These are phyloP conservation scores for Rousettus madagascariensis DNA, from an alignment of 2,797 vertebrate species.

Conservation along the genomic window DNA sequence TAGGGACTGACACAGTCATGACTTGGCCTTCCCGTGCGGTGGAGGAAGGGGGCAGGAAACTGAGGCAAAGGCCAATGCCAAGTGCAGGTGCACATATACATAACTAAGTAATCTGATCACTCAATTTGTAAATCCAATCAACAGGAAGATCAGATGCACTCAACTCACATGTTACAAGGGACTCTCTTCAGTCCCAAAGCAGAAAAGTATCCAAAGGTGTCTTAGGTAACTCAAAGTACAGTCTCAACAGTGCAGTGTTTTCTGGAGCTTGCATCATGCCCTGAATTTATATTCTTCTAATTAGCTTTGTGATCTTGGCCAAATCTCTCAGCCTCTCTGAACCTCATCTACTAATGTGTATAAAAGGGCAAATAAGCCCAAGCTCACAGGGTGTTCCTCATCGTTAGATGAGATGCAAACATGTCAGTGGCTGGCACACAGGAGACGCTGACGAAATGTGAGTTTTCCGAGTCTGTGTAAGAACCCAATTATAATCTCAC, in stretches of 20 bases:
- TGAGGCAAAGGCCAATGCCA: neutral
- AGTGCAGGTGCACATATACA: neutral
- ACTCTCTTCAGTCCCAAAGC: neutral
- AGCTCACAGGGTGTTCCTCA: neutral
- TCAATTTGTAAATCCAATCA: neutral
- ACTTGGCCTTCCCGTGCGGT: neutral
- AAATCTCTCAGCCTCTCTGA: neutral
- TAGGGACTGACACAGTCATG: neutral
- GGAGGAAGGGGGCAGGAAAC: constrained; percentile 3
- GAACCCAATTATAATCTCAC: neutral
- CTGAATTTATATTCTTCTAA: neutral
- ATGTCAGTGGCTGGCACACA: neutral
- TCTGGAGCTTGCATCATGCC: neutral
- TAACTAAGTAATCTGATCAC: neutral
- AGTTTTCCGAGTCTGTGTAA: neutral
- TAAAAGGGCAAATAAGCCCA: neutral
- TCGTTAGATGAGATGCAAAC: neutral
- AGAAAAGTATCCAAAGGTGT: neutral
- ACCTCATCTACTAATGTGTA: neutral
- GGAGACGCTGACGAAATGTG: neutral
- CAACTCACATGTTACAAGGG: neutral
- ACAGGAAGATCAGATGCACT: neutral
- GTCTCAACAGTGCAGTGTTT: neutral
- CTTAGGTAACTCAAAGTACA: neutral
- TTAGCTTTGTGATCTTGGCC: neutral